Base-by-base conservation (phyloP, 2,797 vertebrate genomes). In the Melanogrammus aeglefinus region DNA sequence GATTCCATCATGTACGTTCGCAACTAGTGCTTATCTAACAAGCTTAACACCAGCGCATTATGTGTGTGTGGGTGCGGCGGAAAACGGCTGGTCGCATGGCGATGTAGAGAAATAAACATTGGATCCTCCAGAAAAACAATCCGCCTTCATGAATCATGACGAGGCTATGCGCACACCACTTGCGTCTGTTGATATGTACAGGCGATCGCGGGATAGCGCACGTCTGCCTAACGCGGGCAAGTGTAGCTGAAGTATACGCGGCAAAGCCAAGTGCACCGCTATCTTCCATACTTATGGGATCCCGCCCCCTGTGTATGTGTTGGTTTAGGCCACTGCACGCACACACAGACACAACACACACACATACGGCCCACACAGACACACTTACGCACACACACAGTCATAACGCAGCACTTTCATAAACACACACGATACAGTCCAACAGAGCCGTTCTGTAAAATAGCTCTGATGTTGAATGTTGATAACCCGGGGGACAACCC, bases 401-500 rank as follows among this genome's bases (percentile, higher is more conserved):
- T n/a, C 24, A 29, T n/a, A 14, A 47, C 74, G 21, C 74, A 76
- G n/a, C 33, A 29, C 76, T 66, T 72, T 39, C 72, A 66, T 33
- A 66, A 35, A n/a, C 77, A 33, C 29, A 63, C 27, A 78, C 76
- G 80, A 14, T 33, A 8, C 33, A 72, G 70, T 72, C n/a, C n/a
- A n/a, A 35, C 71, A 72, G 47, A 3, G 80, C n/a, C n/a, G 38
- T 77, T 80, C 75, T 78, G 21, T 83, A n/a, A 83, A 89, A 86
- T 86, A 76, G 80, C 39, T 81, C 77, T 73, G 72, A 87, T 86
- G 77, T 78, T 77, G 80, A 85, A 72, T 71, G 75, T 73, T 51
- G 85, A 87, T 90, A 88, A 82, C 78, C 72, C 33, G n/a, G 0
- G 79, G 86, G 84, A 85, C 73, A 82, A 31, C 75, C 84, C 84